These are phyloP conservation scores for Diaprepes abbreviatus DNA, from an alignment of 2,888 invertebrate species.

Conservation along the genomic window DNA sequence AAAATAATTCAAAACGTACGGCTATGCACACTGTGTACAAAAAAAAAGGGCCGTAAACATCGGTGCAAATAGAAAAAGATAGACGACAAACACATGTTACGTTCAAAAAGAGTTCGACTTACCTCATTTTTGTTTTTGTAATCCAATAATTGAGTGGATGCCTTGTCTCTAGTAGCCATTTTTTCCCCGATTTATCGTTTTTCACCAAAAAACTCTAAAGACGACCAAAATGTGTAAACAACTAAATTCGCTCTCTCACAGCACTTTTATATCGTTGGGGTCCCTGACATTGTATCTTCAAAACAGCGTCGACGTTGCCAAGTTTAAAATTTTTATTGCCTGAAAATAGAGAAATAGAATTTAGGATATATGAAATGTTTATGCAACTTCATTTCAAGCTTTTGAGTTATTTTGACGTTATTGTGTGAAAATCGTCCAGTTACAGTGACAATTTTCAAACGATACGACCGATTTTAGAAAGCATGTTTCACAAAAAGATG, in stretches of 20 bases:
- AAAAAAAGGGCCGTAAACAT: not conserved
- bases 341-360: not conserved
- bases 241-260: not conserved
- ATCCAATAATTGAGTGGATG: constrained; percentile 42
- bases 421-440: too few relatives aligned
- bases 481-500: too few relatives aligned
- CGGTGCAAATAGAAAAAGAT: too few relatives aligned
- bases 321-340: not conserved
- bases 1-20: too few relatives aligned
- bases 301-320: constrained; percentile 5
- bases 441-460: too few relatives aligned
- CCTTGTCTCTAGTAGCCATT: constrained; percentile 43
- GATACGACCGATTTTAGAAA: too few relatives aligned
- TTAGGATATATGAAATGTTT: too few relatives aligned
- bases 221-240: constrained; percentile 20
- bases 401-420: too few relatives aligned
- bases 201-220: not conserved
- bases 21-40: too few relatives aligned
- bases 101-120: not conserved
- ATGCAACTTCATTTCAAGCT: too few relatives aligned
- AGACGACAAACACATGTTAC: not conserved
- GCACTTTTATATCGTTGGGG: constrained; percentile 15
- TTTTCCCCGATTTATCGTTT: constrained; percentile 1
- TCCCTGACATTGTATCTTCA: constrained; percentile 23
- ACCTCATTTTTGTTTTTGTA: constrained; percentile 40